phyloP scores from a whole-genome alignment of 2,797 vertebrate species.

The Hoplostethus mediterraneus region DNA sequence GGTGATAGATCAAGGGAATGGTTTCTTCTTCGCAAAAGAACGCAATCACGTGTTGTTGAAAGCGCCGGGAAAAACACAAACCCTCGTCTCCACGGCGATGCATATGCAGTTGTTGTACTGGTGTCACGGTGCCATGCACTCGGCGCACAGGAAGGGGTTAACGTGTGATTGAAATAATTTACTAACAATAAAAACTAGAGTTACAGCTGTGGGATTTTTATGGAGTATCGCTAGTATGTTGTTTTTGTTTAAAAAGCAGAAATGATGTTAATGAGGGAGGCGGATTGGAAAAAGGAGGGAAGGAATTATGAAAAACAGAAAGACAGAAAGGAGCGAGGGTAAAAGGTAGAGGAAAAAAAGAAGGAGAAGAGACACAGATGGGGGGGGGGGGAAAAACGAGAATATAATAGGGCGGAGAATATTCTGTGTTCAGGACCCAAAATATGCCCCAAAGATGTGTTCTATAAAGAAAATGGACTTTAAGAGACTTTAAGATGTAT shows the following conservation, averaged over 20 bases:
- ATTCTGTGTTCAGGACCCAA: slow-evolving; percentile 35
- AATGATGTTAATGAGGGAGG: neutral
- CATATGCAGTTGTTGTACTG: neutral
- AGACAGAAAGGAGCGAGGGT: neutral
- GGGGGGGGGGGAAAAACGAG: slow-evolving; percentile 22
- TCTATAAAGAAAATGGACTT: slow-evolving; percentile 44
- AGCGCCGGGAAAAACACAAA: slow-evolving; percentile 13
- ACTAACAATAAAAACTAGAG: slow-evolving; percentile 17
- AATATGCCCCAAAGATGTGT: slow-evolving; percentile 67
- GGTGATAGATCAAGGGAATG: slow-evolving; percentile 26
- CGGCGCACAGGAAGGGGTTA: no score
- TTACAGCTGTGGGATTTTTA: slow-evolving; percentile 8
- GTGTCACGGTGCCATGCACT: no score
- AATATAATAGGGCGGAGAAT: slow-evolving; percentile 14
- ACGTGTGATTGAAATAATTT: neutral
- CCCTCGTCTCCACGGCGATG: slow-evolving; percentile 4
- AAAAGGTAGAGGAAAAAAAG: slow-evolving; percentile 22
- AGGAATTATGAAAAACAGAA: no score
- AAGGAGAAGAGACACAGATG: slow-evolving; percentile 38
- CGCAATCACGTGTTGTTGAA: slow-evolving; percentile 36
- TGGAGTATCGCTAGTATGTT: neutral
- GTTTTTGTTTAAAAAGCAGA: slow-evolving; percentile 9
- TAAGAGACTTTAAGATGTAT: slow-evolving; percentile 39
- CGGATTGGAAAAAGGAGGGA: neutral
- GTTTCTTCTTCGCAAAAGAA: slow-evolving; percentile 48